These are phyloP conservation scores for Sinocyclocheilus anophthalmus DNA, from an alignment of 2,113 vertebrate species.

Conservation along the genomic window DNA sequence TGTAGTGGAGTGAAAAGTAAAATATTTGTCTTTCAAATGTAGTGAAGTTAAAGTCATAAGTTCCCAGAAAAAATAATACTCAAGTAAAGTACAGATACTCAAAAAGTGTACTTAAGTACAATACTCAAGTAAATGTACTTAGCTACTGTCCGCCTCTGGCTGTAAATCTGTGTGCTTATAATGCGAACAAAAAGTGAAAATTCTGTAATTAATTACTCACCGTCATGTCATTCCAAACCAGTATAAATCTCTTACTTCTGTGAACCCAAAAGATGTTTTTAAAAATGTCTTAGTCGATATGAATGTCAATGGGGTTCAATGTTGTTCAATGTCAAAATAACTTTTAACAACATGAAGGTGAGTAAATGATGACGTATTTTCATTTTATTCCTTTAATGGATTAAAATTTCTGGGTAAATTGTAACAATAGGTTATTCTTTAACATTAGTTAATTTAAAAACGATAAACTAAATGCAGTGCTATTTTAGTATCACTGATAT, in stretches of 20 bases:
- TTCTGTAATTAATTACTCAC: not conserved
- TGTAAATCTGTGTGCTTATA: not conserved
- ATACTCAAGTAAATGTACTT: too few species aligned
- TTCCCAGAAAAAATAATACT: too few species aligned
- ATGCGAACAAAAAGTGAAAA: not conserved
- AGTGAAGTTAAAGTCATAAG: too few species aligned
- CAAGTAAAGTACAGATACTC: too few species aligned
- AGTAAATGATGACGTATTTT: not conserved
- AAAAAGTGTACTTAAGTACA: too few species aligned
- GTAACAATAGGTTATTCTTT: not conserved
- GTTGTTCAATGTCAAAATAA: too few species aligned
- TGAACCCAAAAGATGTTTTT: not conserved
- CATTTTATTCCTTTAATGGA: not conserved
- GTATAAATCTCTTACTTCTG: not conserved
- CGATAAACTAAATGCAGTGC: not conserved
- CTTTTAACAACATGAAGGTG: not conserved
- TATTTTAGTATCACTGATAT: not conserved
- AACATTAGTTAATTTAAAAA: not conserved
- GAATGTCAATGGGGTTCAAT: too few species aligned
- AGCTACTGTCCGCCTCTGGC: too few species aligned
- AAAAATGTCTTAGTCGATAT: not conserved
- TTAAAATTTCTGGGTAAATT: not conserved
- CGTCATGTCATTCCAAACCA: not conserved
- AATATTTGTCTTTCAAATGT: too few species aligned
- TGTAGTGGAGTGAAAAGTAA: too few species aligned